These are phyloP conservation scores for Rhagophthalmus giganteus DNA, from an alignment of 2,888 invertebrate species.

Conservation along the genomic window DNA sequence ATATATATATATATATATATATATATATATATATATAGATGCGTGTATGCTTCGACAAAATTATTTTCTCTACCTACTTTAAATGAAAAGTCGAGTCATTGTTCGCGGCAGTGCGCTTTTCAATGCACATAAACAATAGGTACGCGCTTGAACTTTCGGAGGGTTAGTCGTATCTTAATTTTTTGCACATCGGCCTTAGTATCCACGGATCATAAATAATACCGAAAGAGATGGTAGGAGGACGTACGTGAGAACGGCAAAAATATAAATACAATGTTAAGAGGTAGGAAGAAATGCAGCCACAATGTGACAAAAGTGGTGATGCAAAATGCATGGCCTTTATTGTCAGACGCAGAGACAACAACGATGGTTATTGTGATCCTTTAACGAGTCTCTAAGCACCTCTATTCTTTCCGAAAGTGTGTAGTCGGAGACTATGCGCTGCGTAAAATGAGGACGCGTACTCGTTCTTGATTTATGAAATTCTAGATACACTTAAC, in stretches of 20 bases:
- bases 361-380: slow-evolving; percentile 52
- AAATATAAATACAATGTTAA: slow-evolving; percentile 21
- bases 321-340: slow-evolving; percentile 49
- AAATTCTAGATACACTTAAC: neutral
- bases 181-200: slow-evolving; percentile 9
- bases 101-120: neutral
- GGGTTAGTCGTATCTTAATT: slow-evolving; percentile 2
- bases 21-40: too few species aligned
- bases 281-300: slow-evolving; percentile 31
- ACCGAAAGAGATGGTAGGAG: slow-evolving; percentile 16
- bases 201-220: slow-evolving; percentile 13
- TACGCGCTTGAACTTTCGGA: slow-evolving; percentile 1
- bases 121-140: slow-evolving; percentile 7
- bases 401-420: slow-evolving; percentile 43
- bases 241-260: slow-evolving; percentile 17
- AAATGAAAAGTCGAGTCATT: neutral
- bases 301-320: slow-evolving; percentile 45
- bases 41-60: too few species aligned
- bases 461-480: slow-evolving; percentile 23
- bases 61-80: neutral
- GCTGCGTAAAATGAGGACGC: slow-evolving; percentile 24
- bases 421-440: slow-evolving; percentile 23
- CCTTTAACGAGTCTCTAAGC: slow-evolving; percentile 50
- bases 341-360: slow-evolving; percentile 48
- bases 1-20: too few species aligned